Conservation (phyloP, 2,113 vertebrate genomes). For the Pomatorhinus ruficollis region DNA sequence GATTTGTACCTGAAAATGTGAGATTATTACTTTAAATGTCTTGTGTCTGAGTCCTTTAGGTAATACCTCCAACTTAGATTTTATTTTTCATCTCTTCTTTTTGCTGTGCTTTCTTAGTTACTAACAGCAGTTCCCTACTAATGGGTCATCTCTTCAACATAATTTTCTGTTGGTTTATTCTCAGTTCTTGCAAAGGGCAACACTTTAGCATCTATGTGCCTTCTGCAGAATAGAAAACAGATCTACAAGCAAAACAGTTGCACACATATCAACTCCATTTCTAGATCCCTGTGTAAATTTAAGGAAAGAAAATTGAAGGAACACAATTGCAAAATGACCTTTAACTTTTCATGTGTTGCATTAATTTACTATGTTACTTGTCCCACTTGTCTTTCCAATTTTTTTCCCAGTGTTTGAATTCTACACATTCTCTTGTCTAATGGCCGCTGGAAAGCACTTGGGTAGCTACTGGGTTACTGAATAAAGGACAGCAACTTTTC, state of each 20-base stretch:
- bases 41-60: not conserved
- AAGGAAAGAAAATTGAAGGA: not conserved
- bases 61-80: not conserved
- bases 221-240: not conserved
- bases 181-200: not conserved
- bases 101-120: not conserved
- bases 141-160: not conserved
- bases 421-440: fast-evolving
- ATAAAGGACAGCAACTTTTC: not conserved
- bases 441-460: not conserved
- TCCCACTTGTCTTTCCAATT: fast-evolving
- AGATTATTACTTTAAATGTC: not conserved
- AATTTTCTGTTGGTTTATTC: not conserved
- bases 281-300: not conserved
- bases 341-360: not conserved
- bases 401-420: not conserved
- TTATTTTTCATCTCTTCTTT: not conserved
- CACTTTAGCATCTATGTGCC: not conserved
- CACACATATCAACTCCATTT: not conserved
- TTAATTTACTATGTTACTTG: not conserved
- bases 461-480: not conserved
- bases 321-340: not conserved
- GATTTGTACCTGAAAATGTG: not conserved
- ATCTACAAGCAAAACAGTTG: not conserved
- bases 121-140: not conserved